These are phyloP conservation scores for Kryptopterus vitreolus DNA, from an alignment of 2,797 vertebrate genomes.

Conservation along the genomic window DNA sequence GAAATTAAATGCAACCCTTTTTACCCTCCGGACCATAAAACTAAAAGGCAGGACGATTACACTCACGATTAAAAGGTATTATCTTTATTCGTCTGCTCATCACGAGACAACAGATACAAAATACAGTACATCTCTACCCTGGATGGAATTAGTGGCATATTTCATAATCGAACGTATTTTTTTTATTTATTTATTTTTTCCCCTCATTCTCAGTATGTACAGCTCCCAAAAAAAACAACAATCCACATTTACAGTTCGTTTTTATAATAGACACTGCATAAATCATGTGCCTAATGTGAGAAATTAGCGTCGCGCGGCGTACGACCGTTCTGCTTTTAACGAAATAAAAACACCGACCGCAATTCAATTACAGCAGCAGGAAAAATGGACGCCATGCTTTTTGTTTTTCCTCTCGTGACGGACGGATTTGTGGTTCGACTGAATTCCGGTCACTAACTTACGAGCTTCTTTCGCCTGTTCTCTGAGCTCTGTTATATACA, in stretches of 20 bases:
- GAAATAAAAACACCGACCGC: neutral
- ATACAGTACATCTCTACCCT: slow-evolving; percentile 33
- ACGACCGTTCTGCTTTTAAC: neutral
- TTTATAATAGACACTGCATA: slow-evolving; percentile 52
- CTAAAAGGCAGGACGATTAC: too few species aligned
- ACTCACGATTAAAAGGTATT: neutral
- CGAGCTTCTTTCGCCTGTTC: neutral
- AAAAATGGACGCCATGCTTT: neutral
- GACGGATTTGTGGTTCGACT: neutral
- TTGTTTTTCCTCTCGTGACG: neutral
- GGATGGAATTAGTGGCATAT: slow-evolving; percentile 60
- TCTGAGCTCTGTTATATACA: neutral
- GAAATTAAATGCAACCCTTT: too few species aligned
- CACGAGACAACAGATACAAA: neutral
- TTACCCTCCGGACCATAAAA: neutral
- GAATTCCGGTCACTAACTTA: neutral
- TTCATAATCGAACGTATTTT: slow-evolving; percentile 12
- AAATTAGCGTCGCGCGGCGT: neutral
- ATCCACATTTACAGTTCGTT: slow-evolving; percentile 60
- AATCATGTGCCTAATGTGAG: neutral
- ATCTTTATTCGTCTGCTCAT: slow-evolving; percentile 20
- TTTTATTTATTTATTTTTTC: too few species aligned
- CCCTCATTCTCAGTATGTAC: slow-evolving; percentile 35
- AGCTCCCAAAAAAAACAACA: neutral
- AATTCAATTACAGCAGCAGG: neutral